Conservation (phyloP, 2,888 invertebrate genomes). For the Drosophila macrospina region DNA sequence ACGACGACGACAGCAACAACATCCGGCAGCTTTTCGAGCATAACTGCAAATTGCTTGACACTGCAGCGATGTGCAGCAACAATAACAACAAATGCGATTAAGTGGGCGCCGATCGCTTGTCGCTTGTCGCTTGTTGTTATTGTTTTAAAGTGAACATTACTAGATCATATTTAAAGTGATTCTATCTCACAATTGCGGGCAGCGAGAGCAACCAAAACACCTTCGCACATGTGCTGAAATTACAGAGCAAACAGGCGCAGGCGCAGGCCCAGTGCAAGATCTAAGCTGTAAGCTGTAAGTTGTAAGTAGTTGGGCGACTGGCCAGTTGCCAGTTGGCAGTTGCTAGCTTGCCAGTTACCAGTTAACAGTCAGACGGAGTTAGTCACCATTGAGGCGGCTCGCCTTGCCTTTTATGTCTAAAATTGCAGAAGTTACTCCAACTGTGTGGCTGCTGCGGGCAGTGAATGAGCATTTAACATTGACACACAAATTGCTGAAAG, state of each 20-base stretch:
- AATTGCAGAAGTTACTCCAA: slow-evolving; percentile 80
- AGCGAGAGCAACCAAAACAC: slow-evolving; percentile 67
- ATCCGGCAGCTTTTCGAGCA: slow-evolving; percentile 71
- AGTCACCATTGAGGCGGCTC: slow-evolving; percentile 64
- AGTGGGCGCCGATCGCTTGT: slow-evolving; percentile 68
- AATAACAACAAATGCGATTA: slow-evolving; percentile 46
- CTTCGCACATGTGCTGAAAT: slow-evolving; percentile 83
- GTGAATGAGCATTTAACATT: slow-evolving; percentile 80
- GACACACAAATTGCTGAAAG: slow-evolving; percentile 82
- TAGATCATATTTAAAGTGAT: slow-evolving; percentile 81
- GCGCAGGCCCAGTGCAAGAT: slow-evolving; percentile 36
- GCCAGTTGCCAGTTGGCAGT: slow-evolving; percentile 42
- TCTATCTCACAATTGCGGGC: slow-evolving; percentile 69
- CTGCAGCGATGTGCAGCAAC: slow-evolving; percentile 63
- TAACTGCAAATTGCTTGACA: slow-evolving; percentile 62
- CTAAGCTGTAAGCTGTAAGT: slow-evolving; percentile 13
- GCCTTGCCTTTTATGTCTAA: slow-evolving; percentile 80
- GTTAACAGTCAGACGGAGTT: slow-evolving; percentile 39
- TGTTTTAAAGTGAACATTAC: slow-evolving; percentile 63
- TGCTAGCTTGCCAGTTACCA: slow-evolving; percentile 19
- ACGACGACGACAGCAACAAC: slow-evolving; percentile 56
- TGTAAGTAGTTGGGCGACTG: slow-evolving; percentile 43
- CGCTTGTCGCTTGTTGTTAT: slow-evolving; percentile 50
- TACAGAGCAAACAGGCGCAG: slow-evolving; percentile 65
- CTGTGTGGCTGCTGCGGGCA: slow-evolving; percentile 59